These are phyloP conservation scores for Agrilus mali DNA, from an alignment of 2,888 invertebrate genomes.

Conservation along the genomic window DNA sequence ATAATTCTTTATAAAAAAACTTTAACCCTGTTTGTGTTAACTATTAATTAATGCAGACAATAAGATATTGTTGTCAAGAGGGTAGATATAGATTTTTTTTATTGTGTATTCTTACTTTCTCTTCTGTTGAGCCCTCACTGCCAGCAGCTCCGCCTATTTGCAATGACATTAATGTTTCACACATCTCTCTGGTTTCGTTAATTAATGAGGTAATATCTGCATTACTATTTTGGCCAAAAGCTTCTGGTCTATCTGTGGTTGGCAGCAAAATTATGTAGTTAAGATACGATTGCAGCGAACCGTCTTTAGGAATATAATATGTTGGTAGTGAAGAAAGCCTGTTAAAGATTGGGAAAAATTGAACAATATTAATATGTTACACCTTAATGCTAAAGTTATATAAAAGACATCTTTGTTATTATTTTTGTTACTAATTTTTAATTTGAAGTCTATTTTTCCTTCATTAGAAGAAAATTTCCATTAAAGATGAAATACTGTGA, in stretches of 20 bases:
- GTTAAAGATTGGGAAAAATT: conserved; percentile 7
- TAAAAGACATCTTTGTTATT: too few species aligned
- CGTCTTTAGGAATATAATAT: conserved; percentile 76
- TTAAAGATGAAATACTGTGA: too few species aligned
- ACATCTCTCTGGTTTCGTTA: conserved; percentile 62
- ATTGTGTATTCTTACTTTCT: conserved; percentile 40
- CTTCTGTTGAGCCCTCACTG: conserved; percentile 51
- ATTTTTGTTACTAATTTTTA: too few species aligned
- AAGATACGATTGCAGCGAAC: conserved; percentile 64
- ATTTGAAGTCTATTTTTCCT: too few species aligned
- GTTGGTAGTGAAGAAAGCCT: conserved; percentile 61
- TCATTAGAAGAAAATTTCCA: too few species aligned
- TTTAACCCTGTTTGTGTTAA: too few species aligned
- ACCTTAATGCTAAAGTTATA: too few species aligned
- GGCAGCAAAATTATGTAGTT: conserved; percentile 72
- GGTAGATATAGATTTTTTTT: too few species aligned
- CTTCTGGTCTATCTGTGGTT: conserved; percentile 68
- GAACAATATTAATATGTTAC: too few species aligned
- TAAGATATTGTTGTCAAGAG: too few species aligned
- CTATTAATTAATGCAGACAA: too few species aligned
- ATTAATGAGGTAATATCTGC: conserved; percentile 81
- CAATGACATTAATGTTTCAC: conserved; percentile 65
- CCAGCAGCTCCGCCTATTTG: conserved; percentile 51
- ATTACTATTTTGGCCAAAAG: conserved; percentile 81
- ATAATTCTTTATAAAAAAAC: too few species aligned